These are phyloP conservation scores for Drosophila virilis DNA, from an alignment of 1,140 invertebrate genomes.

Conservation along the genomic window DNA sequence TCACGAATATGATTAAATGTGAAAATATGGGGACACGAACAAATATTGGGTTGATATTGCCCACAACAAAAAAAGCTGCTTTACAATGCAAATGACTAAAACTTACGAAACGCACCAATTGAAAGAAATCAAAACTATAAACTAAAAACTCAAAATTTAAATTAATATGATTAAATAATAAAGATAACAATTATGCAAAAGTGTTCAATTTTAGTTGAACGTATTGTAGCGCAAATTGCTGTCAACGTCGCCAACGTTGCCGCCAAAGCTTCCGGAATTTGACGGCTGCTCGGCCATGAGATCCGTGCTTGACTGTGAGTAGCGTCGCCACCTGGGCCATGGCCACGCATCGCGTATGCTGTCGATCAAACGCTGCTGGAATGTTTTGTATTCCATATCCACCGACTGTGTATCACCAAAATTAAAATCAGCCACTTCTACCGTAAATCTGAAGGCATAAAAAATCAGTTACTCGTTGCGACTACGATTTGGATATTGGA, in stretches of 20 bases:
- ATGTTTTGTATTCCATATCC: conserved; percentile 94
- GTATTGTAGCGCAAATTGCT: conserved; percentile 81
- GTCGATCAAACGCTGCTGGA: conserved; percentile 90
- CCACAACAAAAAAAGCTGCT: conserved; percentile 21
- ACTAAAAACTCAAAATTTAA: conserved; percentile 60
- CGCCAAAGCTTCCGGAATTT: conserved; percentile 39
- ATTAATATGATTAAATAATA: conserved; percentile 64
- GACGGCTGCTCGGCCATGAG: conserved; percentile 68
- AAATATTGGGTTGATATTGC: conserved; percentile 26
- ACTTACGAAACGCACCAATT: conserved; percentile 40
- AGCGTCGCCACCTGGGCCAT: conserved; percentile 62
- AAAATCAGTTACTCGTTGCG: neutral
- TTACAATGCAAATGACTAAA: conserved; percentile 62
- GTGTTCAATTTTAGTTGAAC: conserved; percentile 57
- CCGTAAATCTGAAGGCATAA: conserved; percentile 86
- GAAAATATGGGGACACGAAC: neutral
- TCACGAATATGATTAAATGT: conserved; percentile 15
- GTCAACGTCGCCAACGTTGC: conserved; percentile 73
- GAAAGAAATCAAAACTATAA: conserved; percentile 56
- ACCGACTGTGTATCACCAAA: conserved; percentile 90
- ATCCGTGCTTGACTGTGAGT: conserved; percentile 72
- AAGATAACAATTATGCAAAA: conserved; percentile 56
- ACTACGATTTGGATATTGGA: neutral
- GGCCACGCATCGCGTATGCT: conserved; percentile 86
- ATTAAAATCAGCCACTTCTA: conserved; percentile 95